Conservation (phyloP, 2,797 vertebrate species). For the Microctenopoma stevenorrisi region DNA sequence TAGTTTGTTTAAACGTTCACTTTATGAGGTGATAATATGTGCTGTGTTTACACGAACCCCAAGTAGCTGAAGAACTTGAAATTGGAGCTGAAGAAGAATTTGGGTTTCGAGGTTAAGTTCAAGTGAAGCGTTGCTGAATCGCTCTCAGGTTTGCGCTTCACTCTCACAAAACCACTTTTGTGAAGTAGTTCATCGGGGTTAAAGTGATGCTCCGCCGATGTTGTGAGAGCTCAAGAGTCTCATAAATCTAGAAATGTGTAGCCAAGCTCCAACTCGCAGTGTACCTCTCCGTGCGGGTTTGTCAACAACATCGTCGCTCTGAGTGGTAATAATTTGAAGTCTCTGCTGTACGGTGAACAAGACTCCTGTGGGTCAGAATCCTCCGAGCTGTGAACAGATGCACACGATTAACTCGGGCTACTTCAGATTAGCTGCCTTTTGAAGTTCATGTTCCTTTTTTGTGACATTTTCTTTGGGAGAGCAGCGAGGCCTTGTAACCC, state of each 20-base stretch:
- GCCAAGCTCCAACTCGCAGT: constrained; percentile 15
- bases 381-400: constrained; percentile 74
- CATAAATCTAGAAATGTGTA: constrained; percentile 13
- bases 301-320: constrained; percentile 28
- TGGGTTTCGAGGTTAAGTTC: no score
- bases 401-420: constrained; percentile 77
- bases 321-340: constrained; percentile 28
- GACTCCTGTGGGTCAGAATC: constrained; percentile 49
- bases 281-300: constrained; percentile 35
- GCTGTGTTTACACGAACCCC: not conserved
- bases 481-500: constrained; percentile 67
- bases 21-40: not conserved
- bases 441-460: constrained; percentile 81
- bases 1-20: no score
- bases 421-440: constrained; percentile 78
- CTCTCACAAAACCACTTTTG: no score
- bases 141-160: no score
- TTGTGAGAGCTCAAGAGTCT: constrained; percentile 16
- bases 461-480: constrained; percentile 78
- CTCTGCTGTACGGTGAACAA: constrained; percentile 28
- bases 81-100: not conserved
- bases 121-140: no score
- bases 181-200: no score
- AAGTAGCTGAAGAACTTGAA: not conserved
- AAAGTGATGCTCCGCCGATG: not conserved